phyloP scores from a whole-genome alignment of 2,797 vertebrate genomes.

The Podarcis lilfordi region DNA sequence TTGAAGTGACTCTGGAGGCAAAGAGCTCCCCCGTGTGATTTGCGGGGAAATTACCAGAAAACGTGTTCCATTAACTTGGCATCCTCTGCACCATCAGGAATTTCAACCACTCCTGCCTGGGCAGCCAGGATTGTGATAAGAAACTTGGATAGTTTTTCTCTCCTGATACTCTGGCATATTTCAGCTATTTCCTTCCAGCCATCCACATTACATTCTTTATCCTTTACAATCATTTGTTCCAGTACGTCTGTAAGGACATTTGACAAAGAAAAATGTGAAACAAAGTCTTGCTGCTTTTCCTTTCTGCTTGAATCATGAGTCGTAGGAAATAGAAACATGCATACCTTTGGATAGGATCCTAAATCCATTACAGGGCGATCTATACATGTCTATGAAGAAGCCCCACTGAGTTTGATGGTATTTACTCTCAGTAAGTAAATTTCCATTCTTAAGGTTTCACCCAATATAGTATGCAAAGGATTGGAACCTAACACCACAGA shows the following conservation, averaged over 20 bases:
- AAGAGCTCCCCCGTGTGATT: slow-evolving; percentile 75
- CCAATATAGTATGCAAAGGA: too few species aligned
- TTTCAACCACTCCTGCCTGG: slow-evolving; percentile 69
- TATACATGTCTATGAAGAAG: neutral
- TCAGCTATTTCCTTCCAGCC: slow-evolving; percentile 73
- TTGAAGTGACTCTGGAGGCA: rapidly evolving
- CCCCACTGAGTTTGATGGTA: neutral
- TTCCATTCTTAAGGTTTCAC: too few species aligned
- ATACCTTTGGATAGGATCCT: neutral
- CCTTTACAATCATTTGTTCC: slow-evolving; percentile 73
- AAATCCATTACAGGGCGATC: neutral
- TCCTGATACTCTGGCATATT: slow-evolving; percentile 69
- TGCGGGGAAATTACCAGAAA: slow-evolving; percentile 74
- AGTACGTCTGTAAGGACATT: slow-evolving; percentile 62
- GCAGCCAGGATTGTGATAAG: slow-evolving; percentile 75
- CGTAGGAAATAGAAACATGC: slow-evolving; percentile 10
- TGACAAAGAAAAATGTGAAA: slow-evolving; percentile 33
- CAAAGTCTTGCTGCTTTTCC: slow-evolving; percentile 7
- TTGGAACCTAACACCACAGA: too few species aligned
- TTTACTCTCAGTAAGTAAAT: neutral
- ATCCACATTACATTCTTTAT: slow-evolving; percentile 67
- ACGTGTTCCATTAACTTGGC: slow-evolving; percentile 75
- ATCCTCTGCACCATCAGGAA: slow-evolving; percentile 59
- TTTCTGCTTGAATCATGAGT: slow-evolving; percentile 7
- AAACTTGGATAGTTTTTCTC: slow-evolving; percentile 63